These are phyloP conservation scores for Rotaria socialis DNA, from an alignment of 2,888 invertebrate genomes.

Conservation along the genomic window DNA sequence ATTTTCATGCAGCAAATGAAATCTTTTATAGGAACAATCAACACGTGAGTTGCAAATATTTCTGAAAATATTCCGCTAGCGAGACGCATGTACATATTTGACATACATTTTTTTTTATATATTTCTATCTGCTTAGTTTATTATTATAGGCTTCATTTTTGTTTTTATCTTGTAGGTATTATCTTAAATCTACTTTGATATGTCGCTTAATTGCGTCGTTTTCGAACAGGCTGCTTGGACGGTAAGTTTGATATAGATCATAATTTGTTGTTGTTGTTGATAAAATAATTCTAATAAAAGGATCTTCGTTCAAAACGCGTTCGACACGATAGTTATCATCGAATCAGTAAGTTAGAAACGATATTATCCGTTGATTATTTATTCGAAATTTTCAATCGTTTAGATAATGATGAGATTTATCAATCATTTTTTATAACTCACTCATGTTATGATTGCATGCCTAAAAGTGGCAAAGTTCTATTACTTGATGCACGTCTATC, in stretches of 20 bases:
- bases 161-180: not conserved
- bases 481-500: not conserved
- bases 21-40: too few species aligned
- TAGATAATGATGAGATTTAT: conserved; percentile 31
- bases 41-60: not conserved
- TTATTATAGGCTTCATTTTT: not conserved
- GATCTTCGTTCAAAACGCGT: conserved; percentile 25
- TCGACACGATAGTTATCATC: conserved; percentile 26
- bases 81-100: not conserved
- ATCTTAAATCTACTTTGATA: not conserved
- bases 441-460: conserved; percentile 32
- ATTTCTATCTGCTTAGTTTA: not conserved
- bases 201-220: conserved; percentile 11
- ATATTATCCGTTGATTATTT: not conserved
- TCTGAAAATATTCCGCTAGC: not conserved
- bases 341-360: not conserved
- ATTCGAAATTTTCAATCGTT: not conserved
- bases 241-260: not conserved
- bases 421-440: conserved; percentile 17
- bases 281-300: not conserved
- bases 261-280: not conserved
- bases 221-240: not conserved
- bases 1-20: too few species aligned
- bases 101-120: not conserved
- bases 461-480: conserved; percentile 19